Base-by-base conservation (phyloP, 2,888 invertebrate genomes). In the Oxycera nigricornis region DNA sequence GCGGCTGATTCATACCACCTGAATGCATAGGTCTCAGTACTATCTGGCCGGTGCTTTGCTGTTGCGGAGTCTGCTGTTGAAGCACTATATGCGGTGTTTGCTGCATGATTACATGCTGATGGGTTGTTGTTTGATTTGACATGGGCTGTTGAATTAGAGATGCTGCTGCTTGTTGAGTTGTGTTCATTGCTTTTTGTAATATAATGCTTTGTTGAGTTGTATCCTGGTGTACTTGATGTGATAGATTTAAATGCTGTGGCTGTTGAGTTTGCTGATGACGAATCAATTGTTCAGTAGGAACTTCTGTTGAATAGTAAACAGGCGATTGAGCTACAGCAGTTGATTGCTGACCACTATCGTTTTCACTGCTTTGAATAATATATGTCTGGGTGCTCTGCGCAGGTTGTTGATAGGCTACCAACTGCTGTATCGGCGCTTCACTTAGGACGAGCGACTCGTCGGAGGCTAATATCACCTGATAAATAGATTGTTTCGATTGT, bases 401-500 rank as follows among this genome's bases (percentile, higher is more conserved):
- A 65, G 80, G 82, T 24, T 82, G 81, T 14, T 85, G 85, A 74
- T 85, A 85, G 3, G 85, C 83, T 67, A 88, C 85, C 28, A 73
- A 50, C 79, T 87, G 86, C 78, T 86, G 87, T 31, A 80, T 74
- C 55, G 77, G 79, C 76, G 81, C 81, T 73, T 87, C 86, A 78
- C 87, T 87, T 24, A 87, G 81, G 72, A 87, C 83, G 80, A 86
- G 83, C 68, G 86, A 83, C 78, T 83, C 83, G 1, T 83, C 82
- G 75, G 81, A 82, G 1, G 74, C 50, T 4, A 84, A 14, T 35
- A 72, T 72, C 3, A 72, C 72, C 72, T 61, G 17, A 28, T 61
- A 14, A 28, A 61, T 28, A 61, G 7, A n/a, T 11, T 22, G n/a
- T n/a, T n/a, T n/a, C n/a, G n/a, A n/a, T n/a, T n/a, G n/a, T n/a